These are phyloP conservation scores for Apteryx mantelli DNA, from an alignment of 2,113 vertebrate genomes.

Conservation along the genomic window DNA sequence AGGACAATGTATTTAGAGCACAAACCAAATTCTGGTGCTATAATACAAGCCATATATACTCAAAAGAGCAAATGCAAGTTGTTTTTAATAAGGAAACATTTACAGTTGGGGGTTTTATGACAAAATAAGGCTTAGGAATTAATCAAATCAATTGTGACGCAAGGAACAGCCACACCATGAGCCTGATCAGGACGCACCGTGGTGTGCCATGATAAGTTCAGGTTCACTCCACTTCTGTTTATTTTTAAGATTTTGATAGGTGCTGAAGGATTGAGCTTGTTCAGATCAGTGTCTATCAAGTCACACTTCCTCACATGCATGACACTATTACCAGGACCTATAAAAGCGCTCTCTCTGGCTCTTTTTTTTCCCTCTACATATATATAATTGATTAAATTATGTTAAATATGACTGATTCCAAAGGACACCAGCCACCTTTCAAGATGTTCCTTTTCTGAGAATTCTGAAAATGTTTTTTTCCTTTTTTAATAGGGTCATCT, in stretches of 20 bases:
- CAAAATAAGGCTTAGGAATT: background rate
- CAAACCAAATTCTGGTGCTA: background rate
- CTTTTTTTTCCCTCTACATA: background rate
- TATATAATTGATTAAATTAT: background rate
- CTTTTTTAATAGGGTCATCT: background rate
- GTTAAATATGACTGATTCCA: background rate
- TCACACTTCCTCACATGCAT: background rate
- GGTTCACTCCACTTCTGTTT: background rate
- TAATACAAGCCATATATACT: background rate
- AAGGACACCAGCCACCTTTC: background rate
- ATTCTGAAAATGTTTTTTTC: background rate
- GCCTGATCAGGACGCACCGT: background rate
- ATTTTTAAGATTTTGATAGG: background rate
- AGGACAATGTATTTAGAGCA: background rate
- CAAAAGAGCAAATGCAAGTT: conserved; percentile 2
- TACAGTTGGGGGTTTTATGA: background rate
- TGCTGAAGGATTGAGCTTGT: background rate
- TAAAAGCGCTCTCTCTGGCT: background rate
- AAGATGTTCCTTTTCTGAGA: background rate
- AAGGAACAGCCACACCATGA: background rate
- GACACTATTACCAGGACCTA: background rate
- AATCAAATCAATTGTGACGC: background rate
- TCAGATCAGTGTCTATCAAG: background rate
- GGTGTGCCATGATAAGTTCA: background rate
- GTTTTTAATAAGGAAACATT: background rate